phyloP scores from a whole-genome alignment of 2,797 vertebrate genomes.

The Chromobotia macracanthus region DNA sequence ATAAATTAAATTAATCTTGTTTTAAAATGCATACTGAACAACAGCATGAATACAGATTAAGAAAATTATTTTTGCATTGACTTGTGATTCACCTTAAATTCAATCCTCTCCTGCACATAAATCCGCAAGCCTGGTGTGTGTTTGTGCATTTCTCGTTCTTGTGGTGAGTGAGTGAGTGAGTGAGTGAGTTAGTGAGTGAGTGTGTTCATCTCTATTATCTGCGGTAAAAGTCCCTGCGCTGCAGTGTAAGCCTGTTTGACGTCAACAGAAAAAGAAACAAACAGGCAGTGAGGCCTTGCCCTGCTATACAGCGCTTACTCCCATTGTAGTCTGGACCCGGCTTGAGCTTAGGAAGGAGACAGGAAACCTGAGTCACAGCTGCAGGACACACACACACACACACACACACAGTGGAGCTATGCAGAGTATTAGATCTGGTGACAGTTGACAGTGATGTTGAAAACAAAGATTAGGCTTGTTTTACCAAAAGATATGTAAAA shows the following conservation, averaged over 20 bases:
- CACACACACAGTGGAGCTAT: slow-evolving; percentile 15
- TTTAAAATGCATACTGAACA: background rate
- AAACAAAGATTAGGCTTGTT: too few species aligned
- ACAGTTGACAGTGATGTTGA: slow-evolving; percentile 19
- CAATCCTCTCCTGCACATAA: background rate
- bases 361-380: slow-evolving; percentile 89
- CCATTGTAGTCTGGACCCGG: slow-evolving; percentile 74
- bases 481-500: too few species aligned
- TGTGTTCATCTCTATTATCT: slow-evolving; percentile 52
- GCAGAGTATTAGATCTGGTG: background rate
- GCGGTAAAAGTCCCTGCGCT: slow-evolving; percentile 49
- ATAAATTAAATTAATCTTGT: background rate
- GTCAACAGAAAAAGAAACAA: slow-evolving; percentile 71
- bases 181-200: background rate
- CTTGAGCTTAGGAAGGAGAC: slow-evolving; percentile 89
- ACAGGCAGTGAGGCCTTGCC: slow-evolving; percentile 63
- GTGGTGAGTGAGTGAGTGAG: background rate
- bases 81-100: background rate
- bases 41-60: background rate
- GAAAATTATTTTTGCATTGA: background rate
- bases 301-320: slow-evolving; percentile 59
- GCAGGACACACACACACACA: slow-evolving; percentile 12
- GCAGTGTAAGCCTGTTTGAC: slow-evolving; percentile 62
- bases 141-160: slow-evolving; percentile 2
- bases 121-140: background rate